Evolutionary conservation across 2,113 vertebrate species (phyloP).

Genomic region (Podiceps cristatus): DNA sequence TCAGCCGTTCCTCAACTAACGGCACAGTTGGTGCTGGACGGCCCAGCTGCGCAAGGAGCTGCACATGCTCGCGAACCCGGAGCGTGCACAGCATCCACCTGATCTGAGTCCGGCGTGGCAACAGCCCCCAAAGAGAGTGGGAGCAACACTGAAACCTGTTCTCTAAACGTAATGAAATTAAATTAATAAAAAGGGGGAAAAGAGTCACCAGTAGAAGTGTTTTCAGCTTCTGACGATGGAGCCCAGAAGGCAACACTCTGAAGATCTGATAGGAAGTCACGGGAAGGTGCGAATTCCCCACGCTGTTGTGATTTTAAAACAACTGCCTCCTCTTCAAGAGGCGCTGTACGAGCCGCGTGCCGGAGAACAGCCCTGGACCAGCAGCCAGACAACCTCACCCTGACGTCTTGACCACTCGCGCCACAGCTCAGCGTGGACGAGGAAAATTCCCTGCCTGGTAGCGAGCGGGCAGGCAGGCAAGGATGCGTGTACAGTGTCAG

Average conservation of each 20-base stretch:
- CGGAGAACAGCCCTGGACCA: neutral
- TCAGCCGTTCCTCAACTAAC: neutral
- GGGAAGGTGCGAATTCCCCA: neutral
- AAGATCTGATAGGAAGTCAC: neutral
- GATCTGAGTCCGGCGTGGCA: rapidly evolving
- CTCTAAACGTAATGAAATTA: neutral
- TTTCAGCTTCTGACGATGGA: neutral
- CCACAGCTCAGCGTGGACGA: neutral
- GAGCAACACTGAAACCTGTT: neutral
- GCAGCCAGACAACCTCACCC: neutral
- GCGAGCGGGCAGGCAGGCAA: neutral
- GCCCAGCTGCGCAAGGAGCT: neutral
- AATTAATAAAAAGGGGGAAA: neutral
- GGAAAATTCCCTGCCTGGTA: neutral
- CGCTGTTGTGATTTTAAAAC: rapidly evolving
- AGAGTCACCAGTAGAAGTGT: neutral
- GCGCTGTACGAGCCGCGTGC: rapidly evolving
- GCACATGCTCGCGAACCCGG: rapidly evolving
- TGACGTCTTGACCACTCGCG: rapidly evolving
- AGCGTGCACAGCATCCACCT: rapidly evolving
- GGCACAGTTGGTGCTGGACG: rapidly evolving
- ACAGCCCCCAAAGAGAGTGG: neutral
- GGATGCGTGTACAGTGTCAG: neutral
- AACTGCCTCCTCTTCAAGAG: rapidly evolving
- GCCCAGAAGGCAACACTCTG: neutral